Conservation (phyloP, 2,113 vertebrate genomes). For the Podarcis raffonei region DNA sequence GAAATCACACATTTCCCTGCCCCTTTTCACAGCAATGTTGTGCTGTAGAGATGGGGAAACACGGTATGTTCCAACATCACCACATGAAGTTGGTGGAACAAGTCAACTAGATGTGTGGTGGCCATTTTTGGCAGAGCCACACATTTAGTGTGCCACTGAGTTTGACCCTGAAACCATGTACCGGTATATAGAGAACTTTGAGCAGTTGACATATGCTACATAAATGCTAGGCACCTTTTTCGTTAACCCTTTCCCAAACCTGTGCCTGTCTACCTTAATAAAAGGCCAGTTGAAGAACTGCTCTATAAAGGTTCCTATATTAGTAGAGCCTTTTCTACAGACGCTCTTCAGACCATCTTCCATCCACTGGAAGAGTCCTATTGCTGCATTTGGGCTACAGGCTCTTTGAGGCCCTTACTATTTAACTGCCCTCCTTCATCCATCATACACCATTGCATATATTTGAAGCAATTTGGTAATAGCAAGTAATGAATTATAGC, state of each 20-base stretch:
- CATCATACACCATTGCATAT: background rate
- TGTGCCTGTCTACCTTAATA: background rate
- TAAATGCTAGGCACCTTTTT: no score
- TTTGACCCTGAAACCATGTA: no score
- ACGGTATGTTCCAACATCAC: no score
- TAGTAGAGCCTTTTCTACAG: background rate
- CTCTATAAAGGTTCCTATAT: background rate
- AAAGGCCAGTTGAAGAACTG: background rate
- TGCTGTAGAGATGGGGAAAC: no score
- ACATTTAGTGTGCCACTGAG: no score
- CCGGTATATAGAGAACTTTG: no score
- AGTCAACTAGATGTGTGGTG: no score
- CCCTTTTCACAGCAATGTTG: no score
- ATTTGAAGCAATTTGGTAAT: background rate
- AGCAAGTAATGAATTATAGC: slow-evolving; percentile 2
- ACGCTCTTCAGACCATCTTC: background rate
- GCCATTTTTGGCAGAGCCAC: no score
- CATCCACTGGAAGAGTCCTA: background rate
- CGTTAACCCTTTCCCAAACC: background rate
- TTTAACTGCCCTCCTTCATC: background rate
- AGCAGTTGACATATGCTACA: no score
- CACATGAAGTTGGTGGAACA: no score
- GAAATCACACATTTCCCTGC: no score
- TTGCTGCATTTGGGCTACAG: background rate
- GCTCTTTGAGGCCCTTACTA: background rate